Evolutionary conservation across 1,140 invertebrate genomes (phyloP), one percentile per base, ranked within the genome.

Genomic region (Eriosoma lanigerum): DNA sequence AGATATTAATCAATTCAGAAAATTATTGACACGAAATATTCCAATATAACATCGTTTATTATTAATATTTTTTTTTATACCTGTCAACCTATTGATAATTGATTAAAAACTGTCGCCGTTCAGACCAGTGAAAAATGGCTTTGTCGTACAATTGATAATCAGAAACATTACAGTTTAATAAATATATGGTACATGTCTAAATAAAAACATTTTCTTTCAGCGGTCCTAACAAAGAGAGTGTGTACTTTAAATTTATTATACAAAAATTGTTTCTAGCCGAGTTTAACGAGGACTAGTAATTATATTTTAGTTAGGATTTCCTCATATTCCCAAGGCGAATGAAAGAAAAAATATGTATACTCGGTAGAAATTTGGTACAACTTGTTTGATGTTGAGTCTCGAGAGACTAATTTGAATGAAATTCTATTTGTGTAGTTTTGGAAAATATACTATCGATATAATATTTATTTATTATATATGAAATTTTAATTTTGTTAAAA

Each of bases 41-140:
- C 19, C 12, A 9, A 64, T 62, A 46, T 68, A 26, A n/a, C 21
- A 46, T 21, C 44, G 6, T 68, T 24, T 38, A 3, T 17, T 21
- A 44, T 13, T n/a, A 19, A 19, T 38, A 2, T 62, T 64, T 15
- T 5, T 38, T 38, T 64, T 38, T 38, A 12, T 21, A 21, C 19
- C 21, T 48, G 64, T 68, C 64, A 68, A 26, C 21, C 13, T 68
- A 68, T 68, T 6, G 10, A 21, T 19, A 68, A 68, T 26, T 68
- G 38, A 68, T 68, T 68, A 46, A 48, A 68, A 48, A 64, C 4
- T 21, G n/a, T 17, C 56, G 24, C 10, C 32, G n/a, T 9, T 64
- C 3, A 38, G 38, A 64, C 66, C 6, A 68, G 44, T 68, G 44
- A 50, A 70, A 26, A 70, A 70, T 26, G 24, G 15, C 21, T 50